Conservation (phyloP, 2,888 invertebrate species). For the Cephonodes hylas region DNA sequence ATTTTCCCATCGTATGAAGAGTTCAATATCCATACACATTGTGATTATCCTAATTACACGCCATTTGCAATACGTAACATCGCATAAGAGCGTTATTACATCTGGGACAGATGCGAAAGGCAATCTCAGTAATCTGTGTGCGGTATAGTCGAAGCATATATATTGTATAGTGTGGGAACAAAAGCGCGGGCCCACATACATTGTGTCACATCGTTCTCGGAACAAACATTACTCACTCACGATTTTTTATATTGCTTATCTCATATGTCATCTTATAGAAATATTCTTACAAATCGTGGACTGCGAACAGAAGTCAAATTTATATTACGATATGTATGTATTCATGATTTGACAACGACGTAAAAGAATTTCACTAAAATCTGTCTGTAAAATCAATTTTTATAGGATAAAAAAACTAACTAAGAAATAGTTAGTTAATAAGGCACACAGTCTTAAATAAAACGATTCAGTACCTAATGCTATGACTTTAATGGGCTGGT, state of each 20-base stretch:
- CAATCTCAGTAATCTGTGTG: background rate
- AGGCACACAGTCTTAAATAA: too few relatives aligned
- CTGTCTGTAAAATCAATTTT: too few relatives aligned
- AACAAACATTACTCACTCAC: slow-evolving; percentile 4
- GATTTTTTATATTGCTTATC: slow-evolving; percentile 7
- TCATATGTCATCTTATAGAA: background rate
- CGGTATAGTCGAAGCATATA: background rate
- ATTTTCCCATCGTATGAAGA: background rate
- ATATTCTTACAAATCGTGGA: background rate
- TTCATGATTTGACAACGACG: background rate
- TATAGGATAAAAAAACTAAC: too few relatives aligned
- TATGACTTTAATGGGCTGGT: too few relatives aligned
- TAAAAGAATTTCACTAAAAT: too few relatives aligned
- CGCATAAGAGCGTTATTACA: background rate
- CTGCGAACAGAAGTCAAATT: background rate
- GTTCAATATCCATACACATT: background rate
- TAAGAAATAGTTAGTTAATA: too few relatives aligned
- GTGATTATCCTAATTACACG: slow-evolving; percentile 4
- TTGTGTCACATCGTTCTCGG: slow-evolving; percentile 6
- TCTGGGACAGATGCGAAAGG: slow-evolving; percentile 7
- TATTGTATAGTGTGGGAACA: slow-evolving; percentile 15
- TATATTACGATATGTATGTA: background rate
- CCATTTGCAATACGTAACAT: slow-evolving; percentile 4
- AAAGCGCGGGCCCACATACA: slow-evolving; percentile 1
- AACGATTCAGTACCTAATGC: too few relatives aligned